Evolutionary conservation across 1,140 invertebrate species (phyloP).

Genomic region (Heterodera carotae): DNA sequence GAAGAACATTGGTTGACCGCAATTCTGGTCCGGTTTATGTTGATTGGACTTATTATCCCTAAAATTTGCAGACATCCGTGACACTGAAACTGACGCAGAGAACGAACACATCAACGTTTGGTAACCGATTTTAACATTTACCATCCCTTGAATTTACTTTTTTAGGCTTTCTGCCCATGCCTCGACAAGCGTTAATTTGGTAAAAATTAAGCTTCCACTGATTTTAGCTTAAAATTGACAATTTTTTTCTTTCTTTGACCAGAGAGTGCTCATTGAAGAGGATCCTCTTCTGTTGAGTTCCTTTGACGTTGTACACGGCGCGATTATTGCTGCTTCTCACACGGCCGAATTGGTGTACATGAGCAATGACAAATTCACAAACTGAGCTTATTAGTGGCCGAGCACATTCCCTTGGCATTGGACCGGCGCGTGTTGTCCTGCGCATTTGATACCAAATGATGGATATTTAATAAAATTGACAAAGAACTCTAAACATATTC

Average conservation of each 20-base stretch:
- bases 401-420: too few relatives aligned
- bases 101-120: constrained; percentile 23
- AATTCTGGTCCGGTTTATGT: constrained; percentile 5
- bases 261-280: constrained; percentile 25
- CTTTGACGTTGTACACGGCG: constrained; percentile 28
- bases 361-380: constrained; percentile 25
- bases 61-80: constrained; percentile 16
- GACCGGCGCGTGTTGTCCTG: too few relatives aligned
- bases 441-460: too few relatives aligned
- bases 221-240: background rate
- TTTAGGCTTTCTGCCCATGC: constrained; percentile 25
- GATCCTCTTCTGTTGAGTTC: constrained; percentile 23
- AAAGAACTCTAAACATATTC: too few relatives aligned
- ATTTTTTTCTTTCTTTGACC: background rate
- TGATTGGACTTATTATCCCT: constrained; percentile 14
- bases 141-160: background rate
- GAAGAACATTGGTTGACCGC: background rate
- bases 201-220: background rate
- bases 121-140: background rate
- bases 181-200: constrained; percentile 20
- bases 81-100: background rate
- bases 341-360: constrained; percentile 29
- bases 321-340: constrained; percentile 27
- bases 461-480: too few relatives aligned
- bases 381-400: too few relatives aligned